These are phyloP conservation scores for Zygaena filipendulae DNA, from an alignment of 2,888 invertebrate species.

Conservation along the genomic window DNA sequence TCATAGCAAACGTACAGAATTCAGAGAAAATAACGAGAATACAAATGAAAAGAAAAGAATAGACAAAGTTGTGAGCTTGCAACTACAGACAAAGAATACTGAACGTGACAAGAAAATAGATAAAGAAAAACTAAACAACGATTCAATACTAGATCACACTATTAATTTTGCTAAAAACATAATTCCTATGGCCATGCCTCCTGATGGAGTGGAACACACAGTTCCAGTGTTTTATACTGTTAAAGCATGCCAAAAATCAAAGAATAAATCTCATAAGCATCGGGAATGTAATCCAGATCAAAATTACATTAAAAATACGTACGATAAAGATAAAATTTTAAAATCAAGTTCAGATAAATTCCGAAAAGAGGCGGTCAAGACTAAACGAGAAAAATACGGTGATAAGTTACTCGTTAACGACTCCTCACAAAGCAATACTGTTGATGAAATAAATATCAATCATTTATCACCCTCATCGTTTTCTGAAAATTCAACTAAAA, in stretches of 20 bases:
- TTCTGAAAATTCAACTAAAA: slow-evolving; percentile 41
- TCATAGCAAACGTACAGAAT: too few species aligned
- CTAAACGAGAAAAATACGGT: slow-evolving; percentile 25
- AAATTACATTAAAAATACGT: slow-evolving; percentile 16
- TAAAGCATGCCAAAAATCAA: slow-evolving; percentile 32
- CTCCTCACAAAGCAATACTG: slow-evolving; percentile 36
- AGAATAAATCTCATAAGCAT: slow-evolving; percentile 23
- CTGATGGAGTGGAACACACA: slow-evolving; percentile 23
- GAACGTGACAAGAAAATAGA: slow-evolving; percentile 15
- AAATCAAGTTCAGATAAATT: slow-evolving; percentile 24
- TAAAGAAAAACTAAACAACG: slow-evolving; percentile 21
- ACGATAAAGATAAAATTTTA: slow-evolving; percentile 26
- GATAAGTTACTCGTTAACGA: slow-evolving; percentile 30
- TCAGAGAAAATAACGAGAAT: slow-evolving; percentile 1
- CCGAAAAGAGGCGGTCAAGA: slow-evolving; percentile 24
- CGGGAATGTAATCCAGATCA: slow-evolving; percentile 12
- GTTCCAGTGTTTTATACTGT: slow-evolving; percentile 39
- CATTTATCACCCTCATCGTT: slow-evolving; percentile 40
- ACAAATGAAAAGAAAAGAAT: slow-evolving; percentile 10
- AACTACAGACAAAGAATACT: slow-evolving; percentile 16
- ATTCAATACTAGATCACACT: slow-evolving; percentile 39
- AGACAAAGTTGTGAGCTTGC: slow-evolving; percentile 15
- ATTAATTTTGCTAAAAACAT: slow-evolving; percentile 44
- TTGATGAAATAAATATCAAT: slow-evolving; percentile 45
- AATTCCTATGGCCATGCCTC: slow-evolving; percentile 42